A percentile compares a stretch with the other conserved stretches of the same genome.
phyloP scores from a whole-genome alignment of 92 coral and sea anemone genomes.

The Zoanthus solanderi region DNA sequence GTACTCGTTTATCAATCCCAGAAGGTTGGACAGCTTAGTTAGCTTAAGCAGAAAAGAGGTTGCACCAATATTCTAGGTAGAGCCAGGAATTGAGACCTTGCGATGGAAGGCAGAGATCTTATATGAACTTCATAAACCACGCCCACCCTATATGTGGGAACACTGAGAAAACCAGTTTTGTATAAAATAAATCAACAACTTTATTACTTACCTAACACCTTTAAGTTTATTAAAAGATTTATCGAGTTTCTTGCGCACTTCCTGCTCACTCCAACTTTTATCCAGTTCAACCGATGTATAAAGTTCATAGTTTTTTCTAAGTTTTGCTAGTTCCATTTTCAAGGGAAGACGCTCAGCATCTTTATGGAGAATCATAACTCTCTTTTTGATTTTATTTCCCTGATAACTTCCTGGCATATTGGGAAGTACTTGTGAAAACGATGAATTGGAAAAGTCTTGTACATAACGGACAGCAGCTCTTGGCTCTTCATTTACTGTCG shows the following conservation, averaged over 20 bases:
- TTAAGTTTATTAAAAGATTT: conserved; percentile 18
- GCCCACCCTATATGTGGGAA: too few species aligned
- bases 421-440: background rate
- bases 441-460: background rate
- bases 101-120: too few species aligned
- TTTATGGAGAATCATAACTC: conserved; percentile 20
- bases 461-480: too few species aligned
- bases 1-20: too few species aligned
- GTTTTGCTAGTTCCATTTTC: conserved; percentile 19
- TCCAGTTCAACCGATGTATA: conserved; percentile 12
- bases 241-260: conserved; percentile 19
- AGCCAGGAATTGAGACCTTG: too few species aligned
- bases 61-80: too few species aligned
- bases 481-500: too few species aligned
- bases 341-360: conserved; percentile 25
- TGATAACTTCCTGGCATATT: background rate
- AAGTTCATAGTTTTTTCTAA: background rate
- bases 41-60: too few species aligned
- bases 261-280: conserved; percentile 15
- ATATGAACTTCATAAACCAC: too few species aligned
- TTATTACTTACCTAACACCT: background rate
- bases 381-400: conserved; percentile 18
- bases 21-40: too few species aligned
- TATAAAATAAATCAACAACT: too few species aligned
- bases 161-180: too few species aligned